phyloP scores from a whole-genome alignment of 2,113 vertebrate genomes.

The Manacus vitellinus region DNA sequence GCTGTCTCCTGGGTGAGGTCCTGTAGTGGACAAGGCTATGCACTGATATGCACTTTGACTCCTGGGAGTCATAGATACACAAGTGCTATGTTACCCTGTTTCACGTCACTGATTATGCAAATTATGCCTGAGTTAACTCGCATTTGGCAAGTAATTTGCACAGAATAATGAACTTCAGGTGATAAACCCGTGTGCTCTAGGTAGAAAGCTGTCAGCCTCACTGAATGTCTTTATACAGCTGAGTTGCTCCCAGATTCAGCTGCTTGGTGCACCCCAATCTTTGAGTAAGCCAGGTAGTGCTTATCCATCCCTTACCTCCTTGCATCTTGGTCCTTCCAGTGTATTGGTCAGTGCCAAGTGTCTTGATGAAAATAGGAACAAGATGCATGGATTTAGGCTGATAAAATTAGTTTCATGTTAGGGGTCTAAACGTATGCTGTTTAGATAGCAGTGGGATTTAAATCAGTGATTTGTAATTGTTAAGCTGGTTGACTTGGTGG shows the following conservation, averaged over 20 bases:
- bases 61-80: not conserved
- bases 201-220: not conserved
- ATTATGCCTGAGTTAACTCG: not conserved
- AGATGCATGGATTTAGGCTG: not conserved
- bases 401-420: not conserved
- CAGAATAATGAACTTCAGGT: not conserved
- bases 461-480: not conserved
- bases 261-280: not conserved
- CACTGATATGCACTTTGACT: not conserved
- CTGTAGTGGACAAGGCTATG: not conserved
- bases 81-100: not conserved
- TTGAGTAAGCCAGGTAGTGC: not conserved
- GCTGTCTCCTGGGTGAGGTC: not conserved
- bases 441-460: not conserved
- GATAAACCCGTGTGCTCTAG: not conserved
- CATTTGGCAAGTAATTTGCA: not conserved
- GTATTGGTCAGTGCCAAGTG: not conserved
- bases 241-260: not conserved
- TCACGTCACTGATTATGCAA: not conserved
- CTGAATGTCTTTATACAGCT: not conserved
- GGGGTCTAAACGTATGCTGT: not conserved
- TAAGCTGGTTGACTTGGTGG: not conserved
- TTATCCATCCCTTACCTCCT: not conserved
- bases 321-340: not conserved
- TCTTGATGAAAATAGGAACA: not conserved